A percentile compares a stretch with the other conserved stretches of the same genome.
Evolutionary conservation across 2,888 invertebrate genomes (phyloP).

Genomic region (Ochropacha duplaris): DNA sequence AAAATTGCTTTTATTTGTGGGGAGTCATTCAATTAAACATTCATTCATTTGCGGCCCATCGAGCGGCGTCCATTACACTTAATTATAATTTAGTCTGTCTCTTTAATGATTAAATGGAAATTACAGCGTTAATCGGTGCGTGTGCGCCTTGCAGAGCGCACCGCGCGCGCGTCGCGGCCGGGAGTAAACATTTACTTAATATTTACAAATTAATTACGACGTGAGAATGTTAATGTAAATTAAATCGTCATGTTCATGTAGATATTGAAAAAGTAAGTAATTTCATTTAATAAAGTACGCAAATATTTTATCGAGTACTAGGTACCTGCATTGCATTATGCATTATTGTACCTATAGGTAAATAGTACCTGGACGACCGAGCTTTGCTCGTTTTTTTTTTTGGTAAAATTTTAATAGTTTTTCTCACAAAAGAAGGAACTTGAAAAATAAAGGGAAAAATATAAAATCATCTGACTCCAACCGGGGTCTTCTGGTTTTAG

Average conservation of each 20-base stretch:
- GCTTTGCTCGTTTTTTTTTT: too few species aligned
- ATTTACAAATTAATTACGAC: conserved; percentile 1
- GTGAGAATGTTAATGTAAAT: conserved; percentile 2
- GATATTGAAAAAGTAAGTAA: too few species aligned
- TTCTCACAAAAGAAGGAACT: too few species aligned
- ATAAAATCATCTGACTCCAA: too few species aligned
- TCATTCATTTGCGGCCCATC: conserved; percentile 68
- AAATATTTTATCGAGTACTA: conserved; percentile 11
- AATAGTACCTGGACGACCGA: too few species aligned
- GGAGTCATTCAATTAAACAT: conserved; percentile 71
- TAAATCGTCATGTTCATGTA: neutral
- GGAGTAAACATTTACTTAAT: neutral
- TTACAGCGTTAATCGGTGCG: conserved; percentile 26
- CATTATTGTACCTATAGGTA: too few species aligned
- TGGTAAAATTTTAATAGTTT: too few species aligned
- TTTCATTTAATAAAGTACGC: neutral
- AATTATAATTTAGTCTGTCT: conserved; percentile 67
- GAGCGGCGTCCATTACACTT: conserved; percentile 70
- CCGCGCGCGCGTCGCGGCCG: neutral
- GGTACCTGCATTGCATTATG: too few species aligned
- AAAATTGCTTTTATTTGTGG: conserved; percentile 77
- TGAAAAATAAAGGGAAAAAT: too few species aligned
- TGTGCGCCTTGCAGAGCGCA: conserved; percentile 18
- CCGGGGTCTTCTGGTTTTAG: too few species aligned
- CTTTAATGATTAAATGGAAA: conserved; percentile 47